Base-by-base conservation (phyloP, 2,113 vertebrate species). In the Brachyhypopomus occidentalis region DNA sequence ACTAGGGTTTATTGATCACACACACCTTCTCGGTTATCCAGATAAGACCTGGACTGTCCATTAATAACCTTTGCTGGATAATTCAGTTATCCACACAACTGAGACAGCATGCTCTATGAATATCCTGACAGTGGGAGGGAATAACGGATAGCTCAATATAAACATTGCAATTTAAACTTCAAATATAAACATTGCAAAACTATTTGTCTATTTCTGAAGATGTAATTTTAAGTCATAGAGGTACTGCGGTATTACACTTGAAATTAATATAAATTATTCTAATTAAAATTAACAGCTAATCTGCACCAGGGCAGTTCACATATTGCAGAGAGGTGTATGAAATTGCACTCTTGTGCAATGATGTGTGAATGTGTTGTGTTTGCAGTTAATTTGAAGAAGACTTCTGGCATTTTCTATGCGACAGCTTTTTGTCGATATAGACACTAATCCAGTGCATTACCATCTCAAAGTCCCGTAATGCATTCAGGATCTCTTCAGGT, bases 381-480 rank as follows among this genome's bases (percentile, higher is more conserved):
- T 59, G 19, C 22, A 23, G 3, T 9, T 76, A 41, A 14, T 20
- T 22, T 48, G 19, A 11, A 22, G 1, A 62, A 19, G 45, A 20
- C 41, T 69, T 72, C 0, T 34, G 36, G 45, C 52, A 71, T 72
- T 69, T 83, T 0, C 59, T 75, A 60, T 6, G 63, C 88, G 84
- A 88, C 14, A 76, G 0, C 0, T 87, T 41, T 5, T 75, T 89
- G 69, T 91, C 86, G 71, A 92, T 76, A 48, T 88, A 87, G 6
- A 86, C 64, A 83, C 92, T 89, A 85, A 94, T 91, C 94, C 92
- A 94, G 16, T 83, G 80, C 75, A 94, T 88, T 71, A 95, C 92
- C 73, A 85, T 93, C 75, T 91, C 86, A 73, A 94, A 84, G 75
- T 95, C 94, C 6, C 85, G 86, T 25, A 92, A 84, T 23, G 91